Evolutionary conservation across 2,113 vertebrate species (phyloP), one percentile per base, ranked within the genome.

Genomic region (Sinocyclocheilus anshuiensis): DNA sequence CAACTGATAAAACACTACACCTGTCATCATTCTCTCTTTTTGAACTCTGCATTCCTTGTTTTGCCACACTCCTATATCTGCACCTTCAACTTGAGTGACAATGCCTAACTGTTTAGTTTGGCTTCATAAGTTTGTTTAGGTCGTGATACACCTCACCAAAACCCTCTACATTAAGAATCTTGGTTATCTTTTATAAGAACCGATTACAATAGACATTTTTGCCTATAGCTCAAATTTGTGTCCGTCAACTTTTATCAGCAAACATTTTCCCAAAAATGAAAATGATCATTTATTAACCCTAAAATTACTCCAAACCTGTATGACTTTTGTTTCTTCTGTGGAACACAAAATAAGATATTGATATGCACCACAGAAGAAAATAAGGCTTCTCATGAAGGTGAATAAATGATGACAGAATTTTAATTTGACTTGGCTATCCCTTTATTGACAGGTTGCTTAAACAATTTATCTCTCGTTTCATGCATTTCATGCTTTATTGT

Each of bases 1-100:
- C 42, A 87, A 88, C 76, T 81, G 84, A 65, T 84, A 78, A 65
- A 87, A 85, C 83, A 36, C 36, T 72, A 81, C n/a, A 88, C 72
- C 36, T 26, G 33, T 45, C 81, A 53, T 71, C 24, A 33, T 71
- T 71, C 26, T 33, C n/a, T 24, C 1, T 20, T 24, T 45, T 11
- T 67, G 3, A 50, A 24, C 24, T 82, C 42, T 36, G 12, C 26
- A 20, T 71, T 55, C 26, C 20, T 12, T 83, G 42, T 53, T 67
- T 81, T 81, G 36, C 1, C 50, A 36, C 50, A 3, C 77, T 33
- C 57, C 0, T 11, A 22, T 20, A 33, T 20, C 50, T 20, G 6
- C 45, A 76, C n/a, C 29, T 69, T 69, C 29, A 33, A 4, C 26
- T 33, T 33, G 15, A 69, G 13, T 69, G 15, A 33, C 29, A 67